phyloP scores from a whole-genome alignment of 2,888 invertebrate genomes.

The Bedellia somnulentella region DNA sequence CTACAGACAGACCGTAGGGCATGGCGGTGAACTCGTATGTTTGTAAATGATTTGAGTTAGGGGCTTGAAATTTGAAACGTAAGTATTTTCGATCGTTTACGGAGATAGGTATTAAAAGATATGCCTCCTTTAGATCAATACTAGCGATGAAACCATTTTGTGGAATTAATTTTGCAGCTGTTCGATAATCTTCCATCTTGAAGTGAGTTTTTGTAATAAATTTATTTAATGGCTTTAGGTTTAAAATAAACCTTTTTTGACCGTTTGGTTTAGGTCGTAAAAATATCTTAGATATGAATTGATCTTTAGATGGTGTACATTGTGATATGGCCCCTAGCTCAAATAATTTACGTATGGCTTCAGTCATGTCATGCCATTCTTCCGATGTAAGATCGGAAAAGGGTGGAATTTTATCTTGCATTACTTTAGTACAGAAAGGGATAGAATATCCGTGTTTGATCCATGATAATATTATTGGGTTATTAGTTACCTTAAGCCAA shows the following conservation, averaged over 20 bases:
- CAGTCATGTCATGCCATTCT: neutral
- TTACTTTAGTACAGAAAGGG: neutral
- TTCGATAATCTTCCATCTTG: slow-evolving; percentile 14
- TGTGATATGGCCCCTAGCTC: slow-evolving; percentile 3
- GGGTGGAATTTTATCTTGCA: neutral
- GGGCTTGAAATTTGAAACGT: slow-evolving; percentile 1
- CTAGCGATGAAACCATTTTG: slow-evolving; percentile 6
- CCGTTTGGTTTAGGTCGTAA: slow-evolving; percentile 12
- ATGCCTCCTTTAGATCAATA: slow-evolving; percentile 5
- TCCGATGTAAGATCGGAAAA: neutral
- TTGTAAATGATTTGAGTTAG: neutral
- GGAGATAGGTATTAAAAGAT: slow-evolving; percentile 1
- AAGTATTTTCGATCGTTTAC: slow-evolving; percentile 1
- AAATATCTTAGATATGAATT: slow-evolving; percentile 13
- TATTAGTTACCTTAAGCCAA: neutral
- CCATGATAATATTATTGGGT: neutral
- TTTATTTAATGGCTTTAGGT: slow-evolving; percentile 12
- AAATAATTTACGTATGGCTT: slow-evolving; percentile 3
- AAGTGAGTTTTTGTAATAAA: slow-evolving; percentile 13
- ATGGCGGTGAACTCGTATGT: slow-evolving; percentile 2
- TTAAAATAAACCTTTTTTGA: slow-evolving; percentile 11
- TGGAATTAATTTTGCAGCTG: slow-evolving; percentile 10
- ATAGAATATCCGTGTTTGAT: neutral
- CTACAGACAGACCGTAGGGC: slow-evolving; percentile 4
- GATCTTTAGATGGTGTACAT: slow-evolving; percentile 5